A percentile compares a stretch with the other conserved stretches of the same genome.
phyloP scores from a whole-genome alignment of 2,888 invertebrate genomes.

The Spodoptera littoralis region DNA sequence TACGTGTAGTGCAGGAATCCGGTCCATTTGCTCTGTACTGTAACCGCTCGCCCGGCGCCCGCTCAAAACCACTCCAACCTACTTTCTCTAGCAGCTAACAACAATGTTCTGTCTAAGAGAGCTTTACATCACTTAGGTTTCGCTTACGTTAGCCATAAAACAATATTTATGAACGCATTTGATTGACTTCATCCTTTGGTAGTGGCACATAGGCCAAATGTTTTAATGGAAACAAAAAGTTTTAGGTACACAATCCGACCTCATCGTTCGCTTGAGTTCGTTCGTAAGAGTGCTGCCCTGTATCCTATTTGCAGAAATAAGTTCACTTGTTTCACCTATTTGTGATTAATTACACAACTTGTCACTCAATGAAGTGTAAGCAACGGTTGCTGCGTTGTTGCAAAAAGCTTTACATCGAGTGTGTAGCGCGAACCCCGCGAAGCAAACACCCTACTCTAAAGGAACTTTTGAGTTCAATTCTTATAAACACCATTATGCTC shows the following conservation, averaged over 20 bases:
- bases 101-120: slow-evolving; percentile 43
- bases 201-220: neutral
- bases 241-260: too few relatives aligned
- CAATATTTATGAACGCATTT: slow-evolving; percentile 25
- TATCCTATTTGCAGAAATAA: too few relatives aligned
- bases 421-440: too few relatives aligned
- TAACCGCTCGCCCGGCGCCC: neutral
- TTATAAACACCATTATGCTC: too few relatives aligned
- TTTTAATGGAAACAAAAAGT: too few relatives aligned
- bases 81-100: slow-evolving; percentile 49
- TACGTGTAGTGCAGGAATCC: slow-evolving; percentile 46
- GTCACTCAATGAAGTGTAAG: slow-evolving; percentile 22
- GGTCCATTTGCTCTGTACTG: slow-evolving; percentile 47
- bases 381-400: slow-evolving; percentile 4
- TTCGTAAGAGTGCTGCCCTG: too few relatives aligned
- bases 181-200: neutral
- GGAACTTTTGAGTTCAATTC: too few relatives aligned
- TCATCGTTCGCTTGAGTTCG: too few relatives aligned
- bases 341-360: slow-evolving; percentile 9
- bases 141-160: slow-evolving; percentile 3
- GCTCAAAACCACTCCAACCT: slow-evolving; percentile 36
- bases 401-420: too few relatives aligned
- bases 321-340: too few relatives aligned
- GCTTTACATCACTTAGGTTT: slow-evolving; percentile 27
- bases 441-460: too few relatives aligned